A percentile compares a stretch with the other conserved stretches of the same genome.
Evolutionary conservation across 2,797 vertebrate species (phyloP).

Genomic region (Mergus octosetaceus): DNA sequence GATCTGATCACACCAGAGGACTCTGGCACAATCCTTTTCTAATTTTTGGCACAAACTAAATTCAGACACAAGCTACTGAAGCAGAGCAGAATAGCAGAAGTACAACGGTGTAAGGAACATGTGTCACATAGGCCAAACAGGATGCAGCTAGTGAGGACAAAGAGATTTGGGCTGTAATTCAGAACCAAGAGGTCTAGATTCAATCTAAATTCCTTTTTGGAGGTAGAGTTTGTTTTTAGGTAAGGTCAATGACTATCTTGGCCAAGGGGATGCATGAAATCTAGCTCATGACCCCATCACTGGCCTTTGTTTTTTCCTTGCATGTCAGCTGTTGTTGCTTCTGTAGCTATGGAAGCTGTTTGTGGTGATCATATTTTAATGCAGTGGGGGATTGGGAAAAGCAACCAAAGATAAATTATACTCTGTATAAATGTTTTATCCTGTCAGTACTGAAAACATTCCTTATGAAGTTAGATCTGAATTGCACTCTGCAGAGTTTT

Average conservation of each 20-base stretch:
- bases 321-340: neutral
- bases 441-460: neutral
- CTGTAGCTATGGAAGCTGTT: neutral
- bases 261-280: neutral
- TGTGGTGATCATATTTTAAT: neutral
- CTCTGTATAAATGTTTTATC: neutral
- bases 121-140: neutral
- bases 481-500: neutral
- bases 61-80: neutral
- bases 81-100: neutral
- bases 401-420: neutral
- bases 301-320: neutral
- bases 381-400: neutral
- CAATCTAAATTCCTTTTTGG: neutral
- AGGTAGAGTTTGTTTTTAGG: neutral
- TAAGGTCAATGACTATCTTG: neutral
- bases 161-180: neutral
- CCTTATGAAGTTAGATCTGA: neutral
- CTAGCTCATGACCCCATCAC: accelerated
- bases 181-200: neutral
- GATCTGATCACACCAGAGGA: neutral
- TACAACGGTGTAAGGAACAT: neutral
- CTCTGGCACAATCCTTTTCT: neutral
- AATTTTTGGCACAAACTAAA: neutral
- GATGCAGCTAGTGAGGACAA: neutral